Conservation (phyloP, 1,140 invertebrate species). For the Palaemon carinicauda region DNA sequence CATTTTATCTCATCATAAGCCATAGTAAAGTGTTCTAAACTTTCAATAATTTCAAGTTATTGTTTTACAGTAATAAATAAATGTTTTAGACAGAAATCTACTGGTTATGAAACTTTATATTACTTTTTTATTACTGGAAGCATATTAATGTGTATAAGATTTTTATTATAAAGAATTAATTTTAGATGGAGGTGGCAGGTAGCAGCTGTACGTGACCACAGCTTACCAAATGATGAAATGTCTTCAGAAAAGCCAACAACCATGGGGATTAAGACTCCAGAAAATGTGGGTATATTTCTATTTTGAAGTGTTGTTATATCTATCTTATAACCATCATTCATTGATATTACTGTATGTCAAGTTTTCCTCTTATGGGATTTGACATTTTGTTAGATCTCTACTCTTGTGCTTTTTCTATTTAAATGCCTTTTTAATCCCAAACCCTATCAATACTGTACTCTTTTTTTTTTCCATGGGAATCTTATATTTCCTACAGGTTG, state of each 20-base stretch:
- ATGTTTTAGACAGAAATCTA: too few species aligned
- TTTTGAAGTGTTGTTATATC: background rate
- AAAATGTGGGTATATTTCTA: slow-evolving; percentile 15
- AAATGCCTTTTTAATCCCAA: background rate
- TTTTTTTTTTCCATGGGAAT: too few species aligned
- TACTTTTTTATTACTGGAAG: background rate
- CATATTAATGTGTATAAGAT: background rate
- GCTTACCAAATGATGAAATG: background rate
- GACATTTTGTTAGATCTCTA: background rate
- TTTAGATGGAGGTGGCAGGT: slow-evolving; percentile 56
- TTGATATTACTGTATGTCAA: too few species aligned
- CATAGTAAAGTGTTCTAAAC: too few species aligned
- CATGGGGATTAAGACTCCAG: slow-evolving; percentile 39
- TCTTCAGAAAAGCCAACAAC: background rate
- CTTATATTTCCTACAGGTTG: too few species aligned
- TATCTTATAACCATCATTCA: background rate
- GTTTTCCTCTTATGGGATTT: too few species aligned
- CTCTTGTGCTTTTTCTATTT: background rate
- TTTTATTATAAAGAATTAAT: background rate
- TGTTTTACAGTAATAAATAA: too few species aligned
- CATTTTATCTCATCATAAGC: too few species aligned
- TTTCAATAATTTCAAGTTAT: too few species aligned
- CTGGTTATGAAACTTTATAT: background rate
- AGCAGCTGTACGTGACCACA: slow-evolving; percentile 44
- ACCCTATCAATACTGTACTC: too few species aligned